Conservation (phyloP, 1,140 invertebrate species). For the Riptortus pedestris region DNA sequence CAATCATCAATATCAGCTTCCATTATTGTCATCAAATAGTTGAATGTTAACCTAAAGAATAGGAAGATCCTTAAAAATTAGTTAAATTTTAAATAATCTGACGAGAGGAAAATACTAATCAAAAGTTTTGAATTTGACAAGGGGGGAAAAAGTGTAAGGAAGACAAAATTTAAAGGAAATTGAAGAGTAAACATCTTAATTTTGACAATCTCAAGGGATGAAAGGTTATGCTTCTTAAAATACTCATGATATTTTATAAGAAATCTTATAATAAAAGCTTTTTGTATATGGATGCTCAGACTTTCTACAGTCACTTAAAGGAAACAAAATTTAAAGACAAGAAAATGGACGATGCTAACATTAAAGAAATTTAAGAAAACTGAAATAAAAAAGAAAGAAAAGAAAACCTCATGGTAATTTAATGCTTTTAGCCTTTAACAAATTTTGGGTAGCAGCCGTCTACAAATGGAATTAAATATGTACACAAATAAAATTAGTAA, state of each 20-base stretch:
- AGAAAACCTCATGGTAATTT: background rate
- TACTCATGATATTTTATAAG: background rate
- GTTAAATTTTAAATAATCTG: too few relatives aligned
- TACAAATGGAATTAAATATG: background rate
- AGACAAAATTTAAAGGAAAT: background rate
- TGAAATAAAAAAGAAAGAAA: background rate
- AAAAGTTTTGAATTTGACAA: too few relatives aligned
- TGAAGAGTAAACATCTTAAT: background rate
- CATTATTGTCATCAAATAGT: too few relatives aligned
- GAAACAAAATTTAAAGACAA: too few relatives aligned
- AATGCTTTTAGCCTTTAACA: background rate
- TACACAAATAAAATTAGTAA: background rate
- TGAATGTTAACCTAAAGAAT: too few relatives aligned
- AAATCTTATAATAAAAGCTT: background rate
- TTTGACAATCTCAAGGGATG: background rate
- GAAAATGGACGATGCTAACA: conserved; percentile 6
- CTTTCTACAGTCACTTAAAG: background rate
- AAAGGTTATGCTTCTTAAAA: conserved; percentile 2
- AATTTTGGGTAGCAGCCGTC: background rate
- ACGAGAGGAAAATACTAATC: too few relatives aligned
- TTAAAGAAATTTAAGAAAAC: too few relatives aligned
- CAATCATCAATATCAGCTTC: too few relatives aligned
- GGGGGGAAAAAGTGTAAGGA: background rate
- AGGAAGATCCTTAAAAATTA: too few relatives aligned
- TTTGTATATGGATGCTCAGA: background rate